These are phyloP conservation scores for Amphipoea lucens DNA, from an alignment of 2,888 invertebrate genomes.

Conservation along the genomic window DNA sequence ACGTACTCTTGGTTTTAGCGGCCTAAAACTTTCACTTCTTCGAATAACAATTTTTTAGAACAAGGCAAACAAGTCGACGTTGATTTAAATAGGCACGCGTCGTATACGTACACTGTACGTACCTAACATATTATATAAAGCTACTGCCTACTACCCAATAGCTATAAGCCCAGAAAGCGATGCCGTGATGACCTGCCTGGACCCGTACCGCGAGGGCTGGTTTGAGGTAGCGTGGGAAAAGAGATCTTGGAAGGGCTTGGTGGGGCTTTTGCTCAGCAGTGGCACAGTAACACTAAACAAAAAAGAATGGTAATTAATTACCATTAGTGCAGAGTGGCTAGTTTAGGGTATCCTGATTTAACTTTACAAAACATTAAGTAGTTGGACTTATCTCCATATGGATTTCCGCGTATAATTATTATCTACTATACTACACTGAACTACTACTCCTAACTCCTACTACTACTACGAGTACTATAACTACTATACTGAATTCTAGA, in stretches of 20 bases:
- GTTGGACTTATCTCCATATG: neutral
- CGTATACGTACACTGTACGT: neutral
- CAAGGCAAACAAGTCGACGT: neutral
- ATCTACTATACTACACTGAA: neutral
- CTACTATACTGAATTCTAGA: neutral
- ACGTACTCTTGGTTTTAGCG: neutral
- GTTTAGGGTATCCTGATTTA: neutral
- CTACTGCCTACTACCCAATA: neutral
- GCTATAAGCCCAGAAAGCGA: neutral
- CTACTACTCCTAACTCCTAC: too few species aligned
- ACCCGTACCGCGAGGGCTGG: neutral
- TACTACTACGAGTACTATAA: too few species aligned
- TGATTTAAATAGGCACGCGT: constrained; percentile 15
- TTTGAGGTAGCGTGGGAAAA: neutral
- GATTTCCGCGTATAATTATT: neutral
- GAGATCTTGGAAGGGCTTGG: neutral
- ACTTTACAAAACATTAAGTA: neutral
- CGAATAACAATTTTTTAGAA: constrained; percentile 7
- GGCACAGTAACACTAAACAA: neutral
- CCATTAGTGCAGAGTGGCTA: neutral
- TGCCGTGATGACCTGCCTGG: neutral
- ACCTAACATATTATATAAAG: neutral
- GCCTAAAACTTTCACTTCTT: constrained; percentile 10
- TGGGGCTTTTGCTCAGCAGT: neutral
- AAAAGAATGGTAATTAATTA: too few species aligned